Percentiles rank a stretch among this genome's conserved stretches.
phyloP scores from a whole-genome alignment of 2,797 vertebrate species.

The Anableps anableps region DNA sequence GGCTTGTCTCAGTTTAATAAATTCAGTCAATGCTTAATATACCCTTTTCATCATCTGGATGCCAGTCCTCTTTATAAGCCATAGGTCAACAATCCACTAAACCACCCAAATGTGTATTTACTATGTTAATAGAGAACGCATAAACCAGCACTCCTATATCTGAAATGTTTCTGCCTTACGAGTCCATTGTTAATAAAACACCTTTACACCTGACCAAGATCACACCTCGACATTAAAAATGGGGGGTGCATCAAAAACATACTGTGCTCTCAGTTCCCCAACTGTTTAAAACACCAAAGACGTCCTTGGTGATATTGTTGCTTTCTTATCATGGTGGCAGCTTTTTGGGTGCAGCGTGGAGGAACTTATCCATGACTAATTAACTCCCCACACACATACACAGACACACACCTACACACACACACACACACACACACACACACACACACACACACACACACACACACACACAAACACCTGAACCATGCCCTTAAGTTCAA shows the following conservation, averaged over 20 bases:
- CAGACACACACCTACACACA: too few relatives aligned
- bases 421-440: not conserved
- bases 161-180: not conserved
- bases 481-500: not conserved
- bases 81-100: conserved; percentile 18
- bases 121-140: not conserved
- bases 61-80: conserved; percentile 29
- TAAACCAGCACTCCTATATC: not conserved
- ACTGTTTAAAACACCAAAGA: too few relatives aligned
- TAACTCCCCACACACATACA: too few relatives aligned
- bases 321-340: not conserved
- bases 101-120: too few relatives aligned
- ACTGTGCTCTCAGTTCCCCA: not conserved
- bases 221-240: not conserved
- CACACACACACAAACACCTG: not conserved
- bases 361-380: not conserved
- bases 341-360: not conserved
- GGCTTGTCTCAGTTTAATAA: conserved; percentile 34
- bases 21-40: conserved; percentile 21
- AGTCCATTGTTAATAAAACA: not conserved
- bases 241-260: not conserved
- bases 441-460: not conserved
- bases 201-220: not conserved
- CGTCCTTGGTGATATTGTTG: not conserved
- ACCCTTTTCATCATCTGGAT: not conserved